These are phyloP conservation scores for Virgularia gustaviana DNA, from an alignment of 92 coral and sea anemone genomes.

Conservation along the genomic window DNA sequence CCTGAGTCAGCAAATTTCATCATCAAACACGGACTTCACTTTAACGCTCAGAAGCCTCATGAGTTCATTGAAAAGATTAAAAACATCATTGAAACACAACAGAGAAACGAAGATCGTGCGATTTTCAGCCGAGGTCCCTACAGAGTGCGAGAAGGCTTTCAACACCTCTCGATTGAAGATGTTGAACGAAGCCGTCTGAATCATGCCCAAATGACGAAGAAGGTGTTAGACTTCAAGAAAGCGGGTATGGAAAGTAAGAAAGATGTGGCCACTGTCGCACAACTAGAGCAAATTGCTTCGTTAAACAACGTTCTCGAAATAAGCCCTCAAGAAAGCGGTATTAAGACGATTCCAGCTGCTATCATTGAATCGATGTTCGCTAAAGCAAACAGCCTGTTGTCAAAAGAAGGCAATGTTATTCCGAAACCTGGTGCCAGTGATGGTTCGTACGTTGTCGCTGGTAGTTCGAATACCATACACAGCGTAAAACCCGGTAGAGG, in stretches of 20 bases:
- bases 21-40: conserved; percentile 39
- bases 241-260: conserved; percentile 34
- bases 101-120: conserved; percentile 37
- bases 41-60: conserved; percentile 42
- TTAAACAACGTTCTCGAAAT: background rate
- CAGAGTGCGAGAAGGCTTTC: conserved; percentile 15
- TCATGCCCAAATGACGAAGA: conserved; percentile 18
- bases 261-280: background rate
- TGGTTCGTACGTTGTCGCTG: conserved; percentile 46
- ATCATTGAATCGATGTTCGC: conserved; percentile 38
- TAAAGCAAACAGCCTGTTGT: conserved; percentile 25
- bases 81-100: conserved; percentile 36
- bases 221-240: conserved; percentile 5
- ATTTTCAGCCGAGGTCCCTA: conserved; percentile 38
- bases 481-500: conserved; percentile 45
- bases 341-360: conserved; percentile 9
- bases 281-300: background rate
- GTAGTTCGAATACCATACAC: conserved; percentile 37
- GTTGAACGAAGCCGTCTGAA: conserved; percentile 17
- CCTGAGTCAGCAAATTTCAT: conserved; percentile 41
- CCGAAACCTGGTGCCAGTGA: conserved; percentile 45
- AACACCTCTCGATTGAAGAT: conserved; percentile 20
- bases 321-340: background rate
- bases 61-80: conserved; percentile 37
- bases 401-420: conserved; percentile 18